Evolutionary conservation across 2,113 vertebrate genomes (phyloP).

Genomic region (Odontesthes bonariensis): DNA sequence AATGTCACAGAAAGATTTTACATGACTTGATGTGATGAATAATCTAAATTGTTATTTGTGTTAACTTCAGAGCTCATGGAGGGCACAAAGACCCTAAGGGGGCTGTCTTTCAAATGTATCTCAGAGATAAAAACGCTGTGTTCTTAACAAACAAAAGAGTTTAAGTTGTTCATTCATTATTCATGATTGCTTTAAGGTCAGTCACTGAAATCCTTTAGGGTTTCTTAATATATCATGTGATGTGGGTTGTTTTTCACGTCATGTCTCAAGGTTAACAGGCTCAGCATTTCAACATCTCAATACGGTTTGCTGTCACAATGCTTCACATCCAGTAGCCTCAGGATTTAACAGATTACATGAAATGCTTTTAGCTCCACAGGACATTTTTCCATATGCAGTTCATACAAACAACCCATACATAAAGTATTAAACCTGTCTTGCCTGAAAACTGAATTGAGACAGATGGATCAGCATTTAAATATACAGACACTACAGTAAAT

Average conservation of each 20-base stretch:
- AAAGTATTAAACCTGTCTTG: background rate
- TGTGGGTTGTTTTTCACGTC: background rate
- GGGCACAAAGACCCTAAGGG: conserved; percentile 19
- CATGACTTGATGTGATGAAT: conserved; percentile 42
- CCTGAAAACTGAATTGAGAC: background rate
- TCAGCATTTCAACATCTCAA: conserved; percentile 3
- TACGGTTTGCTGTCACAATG: background rate
- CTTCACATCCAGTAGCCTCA: background rate
- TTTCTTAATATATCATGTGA: conserved; percentile 23
- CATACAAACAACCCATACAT: background rate
- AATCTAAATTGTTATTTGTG: background rate
- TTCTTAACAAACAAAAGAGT: background rate
- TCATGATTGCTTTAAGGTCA: background rate
- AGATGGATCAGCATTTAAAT: background rate
- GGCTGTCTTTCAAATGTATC: conserved; percentile 25
- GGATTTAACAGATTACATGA: conserved; percentile 1
- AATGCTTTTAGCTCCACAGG: background rate
- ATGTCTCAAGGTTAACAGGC: background rate
- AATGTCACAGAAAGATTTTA: conserved; percentile 62
- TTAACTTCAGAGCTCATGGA: conserved; percentile 27
- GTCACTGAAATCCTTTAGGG: background rate
- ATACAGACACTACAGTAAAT: background rate
- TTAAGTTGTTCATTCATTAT: background rate
- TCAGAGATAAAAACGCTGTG: background rate
- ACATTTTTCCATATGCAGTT: background rate